Evolutionary conservation across 1,140 invertebrate genomes (phyloP).

Genomic region (Lasaia peninsularis): DNA sequence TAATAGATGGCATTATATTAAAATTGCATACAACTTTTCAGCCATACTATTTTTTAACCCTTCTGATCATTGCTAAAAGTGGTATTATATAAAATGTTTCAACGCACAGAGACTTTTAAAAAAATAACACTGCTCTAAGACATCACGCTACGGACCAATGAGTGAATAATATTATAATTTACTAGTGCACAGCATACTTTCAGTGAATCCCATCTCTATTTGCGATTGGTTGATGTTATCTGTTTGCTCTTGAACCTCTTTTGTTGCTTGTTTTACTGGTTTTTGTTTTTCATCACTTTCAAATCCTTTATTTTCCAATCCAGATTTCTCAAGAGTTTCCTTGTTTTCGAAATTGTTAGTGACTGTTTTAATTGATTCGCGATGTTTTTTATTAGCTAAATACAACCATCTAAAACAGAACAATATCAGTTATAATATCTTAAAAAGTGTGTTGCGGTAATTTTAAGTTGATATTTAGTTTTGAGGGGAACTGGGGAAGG

Average conservation of each 20-base stretch:
- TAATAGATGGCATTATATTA: too few relatives aligned
- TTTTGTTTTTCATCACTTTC: slow-evolving; percentile 45
- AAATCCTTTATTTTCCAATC: slow-evolving; percentile 60
- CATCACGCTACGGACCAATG: too few relatives aligned
- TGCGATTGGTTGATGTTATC: slow-evolving; percentile 46
- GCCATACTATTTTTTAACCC: too few relatives aligned
- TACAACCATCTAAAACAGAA: slow-evolving; percentile 59
- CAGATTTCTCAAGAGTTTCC: slow-evolving; percentile 37
- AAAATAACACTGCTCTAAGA: too few relatives aligned
- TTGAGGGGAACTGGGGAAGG: too few relatives aligned
- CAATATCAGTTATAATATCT: not conserved
- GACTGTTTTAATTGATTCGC: slow-evolving; percentile 20
- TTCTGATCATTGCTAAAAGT: too few relatives aligned
- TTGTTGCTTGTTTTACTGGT: slow-evolving; percentile 10
- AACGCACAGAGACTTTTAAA: too few relatives aligned
- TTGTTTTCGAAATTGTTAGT: slow-evolving; percentile 25
- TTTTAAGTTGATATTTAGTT: not conserved
- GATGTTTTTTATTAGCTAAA: slow-evolving; percentile 61
- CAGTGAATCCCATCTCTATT: slow-evolving; percentile 66
- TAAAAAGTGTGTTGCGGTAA: not conserved
- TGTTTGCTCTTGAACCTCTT: slow-evolving; percentile 21
- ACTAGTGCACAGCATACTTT: slow-evolving; percentile 63
- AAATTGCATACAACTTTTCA: too few relatives aligned
- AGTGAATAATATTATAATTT: slow-evolving; percentile 37
- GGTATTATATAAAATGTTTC: too few relatives aligned